Base-by-base conservation (phyloP, 2,888 invertebrate genomes). In the Limenitis arthemis region DNA sequence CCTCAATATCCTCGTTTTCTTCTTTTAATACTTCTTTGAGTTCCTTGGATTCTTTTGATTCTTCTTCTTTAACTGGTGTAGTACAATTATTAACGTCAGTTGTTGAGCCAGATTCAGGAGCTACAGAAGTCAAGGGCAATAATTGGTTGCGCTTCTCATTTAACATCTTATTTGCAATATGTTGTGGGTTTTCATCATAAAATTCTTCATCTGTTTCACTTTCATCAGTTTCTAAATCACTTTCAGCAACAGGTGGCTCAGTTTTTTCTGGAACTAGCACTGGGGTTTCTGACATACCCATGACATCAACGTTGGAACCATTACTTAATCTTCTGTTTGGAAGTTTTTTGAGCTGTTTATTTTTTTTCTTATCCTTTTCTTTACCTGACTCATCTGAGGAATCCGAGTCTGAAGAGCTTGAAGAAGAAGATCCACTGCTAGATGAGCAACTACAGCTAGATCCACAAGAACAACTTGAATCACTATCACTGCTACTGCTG, bases 201-300 rank as follows among this genome's bases (percentile, higher is more conserved):
- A 95, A 95, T 63, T 95, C 95, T 79, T 95, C 95, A 73, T 95
- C 95, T 0, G 94, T 94, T 59, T 94, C 94, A 44, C 94, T 92
- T 74, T 95, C 93, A 11, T 93, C 91, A 0, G 95, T 95, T 63
- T 95, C 94, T 47, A 95, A 86, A 77, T 96, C 95, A 0, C 94
- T 93, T 78, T 96, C 96, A 34, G 90, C 88, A 56, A 94, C 90
- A 1, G 90, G 81, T 1, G 89, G 87, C 62, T 92, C 91, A 0
- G 80, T 69, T 62, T 86, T 83, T 63, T 86, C 84, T 34, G 85
- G 83, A 20, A 86, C 70, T 54, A 86, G 66, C 59, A 81, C 70
- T 12, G 81, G 80, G 29, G 80, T 83, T 61, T 87, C 87, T 44
- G 87, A 86, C 66, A 79, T 77, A 5, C 86, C 87, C 60, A 87